Percentiles rank a stretch among this genome's conserved stretches.
These are phyloP conservation scores for Oncorhynchus masou DNA, from an alignment of 2,113 vertebrate species.

Conservation along the genomic window DNA sequence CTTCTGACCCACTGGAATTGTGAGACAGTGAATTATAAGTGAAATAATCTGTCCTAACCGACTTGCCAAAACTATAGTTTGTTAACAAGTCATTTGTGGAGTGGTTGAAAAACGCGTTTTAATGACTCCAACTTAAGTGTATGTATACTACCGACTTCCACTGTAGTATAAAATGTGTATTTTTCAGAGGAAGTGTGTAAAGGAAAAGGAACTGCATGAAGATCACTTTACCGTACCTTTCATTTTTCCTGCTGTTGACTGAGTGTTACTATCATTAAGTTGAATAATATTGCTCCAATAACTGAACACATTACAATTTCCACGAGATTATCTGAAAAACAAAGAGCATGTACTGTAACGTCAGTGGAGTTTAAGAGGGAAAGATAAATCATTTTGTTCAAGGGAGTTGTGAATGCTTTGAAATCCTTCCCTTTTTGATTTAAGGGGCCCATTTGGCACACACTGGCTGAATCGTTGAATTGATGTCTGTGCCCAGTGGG, in stretches of 20 bases:
- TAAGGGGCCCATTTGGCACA: not conserved
- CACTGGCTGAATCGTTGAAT: no score
- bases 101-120: no score
- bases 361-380: not conserved
- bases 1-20: no score
- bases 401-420: not conserved
- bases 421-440: not conserved
- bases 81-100: no score
- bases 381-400: not conserved
- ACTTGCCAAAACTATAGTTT: no score
- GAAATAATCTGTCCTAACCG: no score
- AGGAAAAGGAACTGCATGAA: no score
- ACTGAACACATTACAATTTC: constrained; percentile 61
- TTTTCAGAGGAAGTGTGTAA: not conserved
- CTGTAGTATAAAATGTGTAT: not conserved
- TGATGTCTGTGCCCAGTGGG: no score
- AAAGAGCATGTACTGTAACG: not conserved
- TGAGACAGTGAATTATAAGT: no score
- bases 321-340: constrained; percentile 44
- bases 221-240: constrained; percentile 31
- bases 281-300: constrained; percentile 42
- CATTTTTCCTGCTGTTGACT: constrained; percentile 43
- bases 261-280: constrained; percentile 33
- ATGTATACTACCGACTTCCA: not conserved
- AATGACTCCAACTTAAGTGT: no score